Conservation (phyloP, 2,888 invertebrate genomes). For the Alloplasta piceator region DNA sequence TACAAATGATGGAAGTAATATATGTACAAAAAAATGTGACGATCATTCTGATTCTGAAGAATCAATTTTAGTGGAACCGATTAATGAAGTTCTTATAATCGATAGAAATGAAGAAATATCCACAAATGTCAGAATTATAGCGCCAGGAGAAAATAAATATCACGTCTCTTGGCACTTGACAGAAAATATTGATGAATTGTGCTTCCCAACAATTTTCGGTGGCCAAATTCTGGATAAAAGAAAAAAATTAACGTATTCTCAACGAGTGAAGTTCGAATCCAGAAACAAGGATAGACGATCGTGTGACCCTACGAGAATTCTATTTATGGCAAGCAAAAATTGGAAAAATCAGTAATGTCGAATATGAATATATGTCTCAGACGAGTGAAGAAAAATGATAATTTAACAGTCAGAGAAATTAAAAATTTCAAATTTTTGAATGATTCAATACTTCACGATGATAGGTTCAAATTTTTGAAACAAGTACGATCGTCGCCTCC, state of each 20-base stretch:
- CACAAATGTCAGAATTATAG: slow-evolving; percentile 62
- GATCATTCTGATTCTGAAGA: too few relatives aligned
- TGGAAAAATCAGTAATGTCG: slow-evolving; percentile 55
- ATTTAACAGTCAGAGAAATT: slow-evolving; percentile 25
- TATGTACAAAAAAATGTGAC: too few relatives aligned
- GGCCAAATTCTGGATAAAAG: slow-evolving; percentile 53
- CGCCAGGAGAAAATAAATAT: slow-evolving; percentile 71
- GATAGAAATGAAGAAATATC: slow-evolving; percentile 63
- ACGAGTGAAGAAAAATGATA: slow-evolving; percentile 14
- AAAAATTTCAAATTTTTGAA: slow-evolving; percentile 34
- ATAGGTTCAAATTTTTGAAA: slow-evolving; percentile 68
- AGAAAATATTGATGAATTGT: slow-evolving; percentile 69
- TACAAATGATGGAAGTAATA: too few relatives aligned
- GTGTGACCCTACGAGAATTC: slow-evolving; percentile 41
- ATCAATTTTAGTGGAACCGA: too few relatives aligned
- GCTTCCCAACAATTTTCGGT: slow-evolving; percentile 71
- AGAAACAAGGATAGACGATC: slow-evolving; percentile 54
- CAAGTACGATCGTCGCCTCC: slow-evolving; percentile 78
- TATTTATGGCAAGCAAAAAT: slow-evolving; percentile 66
- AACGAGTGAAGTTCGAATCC: slow-evolving; percentile 56
- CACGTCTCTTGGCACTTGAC: slow-evolving; percentile 70
- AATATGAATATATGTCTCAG: slow-evolving; percentile 64
- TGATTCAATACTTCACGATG: slow-evolving; percentile 45
- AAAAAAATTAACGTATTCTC: slow-evolving; percentile 39
- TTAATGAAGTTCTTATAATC: slow-evolving; percentile 33